Conservation (phyloP, 2,113 vertebrate genomes). For the Epinephelus cyanopodus region DNA sequence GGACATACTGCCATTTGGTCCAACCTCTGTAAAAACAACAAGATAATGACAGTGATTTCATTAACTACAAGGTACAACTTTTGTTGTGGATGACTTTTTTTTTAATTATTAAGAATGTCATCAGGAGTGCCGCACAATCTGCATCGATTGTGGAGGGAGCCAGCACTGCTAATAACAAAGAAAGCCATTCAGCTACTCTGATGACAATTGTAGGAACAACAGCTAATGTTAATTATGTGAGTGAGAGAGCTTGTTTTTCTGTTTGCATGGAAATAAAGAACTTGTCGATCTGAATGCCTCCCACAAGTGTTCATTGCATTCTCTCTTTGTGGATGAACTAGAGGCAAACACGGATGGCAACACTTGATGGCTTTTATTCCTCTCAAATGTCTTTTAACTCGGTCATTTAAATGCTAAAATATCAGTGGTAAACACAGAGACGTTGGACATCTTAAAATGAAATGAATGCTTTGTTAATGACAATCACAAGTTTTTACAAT, state of each 20-base stretch:
- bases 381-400: not conserved
- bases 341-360: not conserved
- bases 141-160: not conserved
- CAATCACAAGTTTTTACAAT: constrained; percentile 22
- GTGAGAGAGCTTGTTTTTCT: constrained; percentile 13
- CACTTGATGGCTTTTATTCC: not conserved
- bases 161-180: constrained; percentile 25
- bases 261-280: constrained; percentile 41
- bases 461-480: not conserved
- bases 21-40: not conserved
- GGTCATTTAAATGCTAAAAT: not conserved
- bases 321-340: not conserved
- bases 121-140: constrained; percentile 3
- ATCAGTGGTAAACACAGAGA: not conserved
- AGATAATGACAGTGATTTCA: constrained; percentile 17
- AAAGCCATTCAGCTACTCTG: constrained; percentile 9
- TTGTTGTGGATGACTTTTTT: not conserved
- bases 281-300: constrained; percentile 15
- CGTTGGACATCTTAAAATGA: not conserved
- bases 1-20: not conserved
- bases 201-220: constrained; percentile 1
- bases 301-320: not conserved
- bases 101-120: constrained; percentile 1
- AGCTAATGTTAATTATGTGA: constrained; percentile 36
- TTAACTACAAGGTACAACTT: constrained; percentile 8